Evolutionary conservation across 92 coral and sea anemone genomes (phyloP), one percentile per base, ranked within the genome.

Genomic region (Epizoanthus rinbou): DNA sequence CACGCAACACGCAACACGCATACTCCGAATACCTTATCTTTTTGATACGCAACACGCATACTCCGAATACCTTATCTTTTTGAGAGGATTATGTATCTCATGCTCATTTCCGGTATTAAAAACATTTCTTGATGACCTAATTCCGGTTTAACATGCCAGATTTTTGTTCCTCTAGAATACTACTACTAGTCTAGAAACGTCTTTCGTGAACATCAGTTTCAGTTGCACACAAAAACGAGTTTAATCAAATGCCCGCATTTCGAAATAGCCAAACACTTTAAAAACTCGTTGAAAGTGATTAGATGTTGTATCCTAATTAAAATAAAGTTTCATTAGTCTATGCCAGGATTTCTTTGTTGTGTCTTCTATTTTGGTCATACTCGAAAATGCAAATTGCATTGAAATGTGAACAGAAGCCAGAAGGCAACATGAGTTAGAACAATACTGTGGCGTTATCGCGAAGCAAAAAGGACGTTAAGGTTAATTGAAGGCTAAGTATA

Each of bases 311-410:
- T 37, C 14, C 58, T 78, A 47, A 78, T 60, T 78, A 62, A 41
- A n/a, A 57, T 69, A 78, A 37, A 59, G 58, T 35, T 76, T 62
- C 52, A 24, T 74, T 56, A 56, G 65, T 24, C 45, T 33, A 21
- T 28, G 17, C 35, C 37, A 3, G 23, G 41, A 60, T 18, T 2
- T 21, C 9, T 59, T 39, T 37, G 71, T 21, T 21, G 24, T 76
- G 70, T 39, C 52, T 78, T 78, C 57, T 22, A 65, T 62, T 78
- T 62, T 31, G 68, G 67, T 71, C 53, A 69, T 37, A 69, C 43
- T 54, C 57, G 18, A 59, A 76, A 78, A 62, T 78, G 82, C 82
- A 78, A 59, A 78, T 76, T 62, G 41, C 9, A 78, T 78, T 60
- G 69, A 39, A 78, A 10, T 21, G 50, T 24, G 8, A 75, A n/a